phyloP scores from a whole-genome alignment of 2,797 vertebrate genomes.

The Chloroceryle inda region DNA sequence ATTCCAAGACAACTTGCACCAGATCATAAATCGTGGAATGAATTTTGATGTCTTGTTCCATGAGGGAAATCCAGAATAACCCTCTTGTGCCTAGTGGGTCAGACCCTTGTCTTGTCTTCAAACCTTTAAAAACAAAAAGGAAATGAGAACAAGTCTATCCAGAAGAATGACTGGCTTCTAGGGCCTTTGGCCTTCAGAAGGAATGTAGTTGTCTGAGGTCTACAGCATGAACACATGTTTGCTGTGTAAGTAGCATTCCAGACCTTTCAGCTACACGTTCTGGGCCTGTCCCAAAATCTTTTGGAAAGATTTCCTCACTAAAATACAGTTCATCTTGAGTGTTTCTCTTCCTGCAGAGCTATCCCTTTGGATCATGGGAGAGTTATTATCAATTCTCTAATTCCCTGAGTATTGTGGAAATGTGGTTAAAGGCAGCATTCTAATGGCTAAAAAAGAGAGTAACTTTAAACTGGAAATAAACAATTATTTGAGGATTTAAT shows the following conservation, averaged over 20 bases:
- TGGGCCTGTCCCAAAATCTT: constrained; percentile 53
- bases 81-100: neutral
- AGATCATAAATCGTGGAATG: neutral
- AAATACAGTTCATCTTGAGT: constrained; percentile 41
- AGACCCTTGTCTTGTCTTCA: neutral
- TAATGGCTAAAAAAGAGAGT: constrained; percentile 47
- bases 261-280: constrained; percentile 39
- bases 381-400: constrained; percentile 58
- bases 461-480: constrained; percentile 71
- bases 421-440: constrained; percentile 42
- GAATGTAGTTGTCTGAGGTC: constrained; percentile 33
- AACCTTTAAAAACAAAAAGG: neutral
- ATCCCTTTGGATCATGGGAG: constrained; percentile 18
- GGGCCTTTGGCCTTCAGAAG: constrained; percentile 18
- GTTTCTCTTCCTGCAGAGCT: constrained; percentile 25
- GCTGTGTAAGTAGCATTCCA: constrained; percentile 67
- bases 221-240: constrained; percentile 24
- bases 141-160: constrained; percentile 21
- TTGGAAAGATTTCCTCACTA: constrained; percentile 45
- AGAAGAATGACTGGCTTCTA: constrained; percentile 9
- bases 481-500: constrained; percentile 67
- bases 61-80: neutral
- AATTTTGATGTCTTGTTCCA: neutral
- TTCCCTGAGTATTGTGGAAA: constrained; percentile 57
- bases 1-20: neutral